Conservation (phyloP, 30 jellyfish, hydroid and myxozoan genomes). For the Pelagia noctiluca region DNA sequence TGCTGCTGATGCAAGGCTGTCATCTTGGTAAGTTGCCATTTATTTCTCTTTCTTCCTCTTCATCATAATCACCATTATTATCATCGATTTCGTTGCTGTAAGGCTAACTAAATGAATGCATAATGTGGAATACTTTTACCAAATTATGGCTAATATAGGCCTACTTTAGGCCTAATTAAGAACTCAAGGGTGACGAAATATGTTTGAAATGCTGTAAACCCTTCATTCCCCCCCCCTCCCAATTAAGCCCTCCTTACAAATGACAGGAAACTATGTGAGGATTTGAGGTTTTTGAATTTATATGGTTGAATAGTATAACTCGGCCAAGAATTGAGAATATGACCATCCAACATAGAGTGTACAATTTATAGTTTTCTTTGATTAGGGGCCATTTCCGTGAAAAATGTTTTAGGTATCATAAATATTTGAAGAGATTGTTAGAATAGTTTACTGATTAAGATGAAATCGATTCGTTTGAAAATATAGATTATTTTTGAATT, state of each 20-base stretch:
- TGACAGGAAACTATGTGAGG: no score
- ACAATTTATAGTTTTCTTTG: background rate
- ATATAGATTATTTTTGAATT: no score
- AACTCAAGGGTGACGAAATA: background rate
- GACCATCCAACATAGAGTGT: no score
- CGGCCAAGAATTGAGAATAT: no score
- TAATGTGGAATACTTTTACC: background rate
- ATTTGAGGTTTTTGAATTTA: no score
- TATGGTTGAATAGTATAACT: no score
- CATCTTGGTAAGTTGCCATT: slow-evolving; percentile 68
- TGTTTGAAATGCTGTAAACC: background rate
- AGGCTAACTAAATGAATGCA: background rate
- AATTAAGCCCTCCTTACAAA: no score
- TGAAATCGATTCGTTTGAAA: no score
- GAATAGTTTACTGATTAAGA: no score
- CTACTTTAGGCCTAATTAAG: background rate
- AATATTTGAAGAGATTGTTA: no score
- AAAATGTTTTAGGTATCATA: no score
- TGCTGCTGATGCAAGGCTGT: slow-evolving; percentile 91
- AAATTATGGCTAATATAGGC: background rate
- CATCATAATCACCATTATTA: background rate
- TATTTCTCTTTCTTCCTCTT: background rate
- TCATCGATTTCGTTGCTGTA: background rate
- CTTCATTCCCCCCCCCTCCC: background rate
- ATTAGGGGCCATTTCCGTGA: background rate